These are phyloP conservation scores for Pagrus major DNA, from an alignment of 2,113 vertebrate genomes.

Conservation along the genomic window DNA sequence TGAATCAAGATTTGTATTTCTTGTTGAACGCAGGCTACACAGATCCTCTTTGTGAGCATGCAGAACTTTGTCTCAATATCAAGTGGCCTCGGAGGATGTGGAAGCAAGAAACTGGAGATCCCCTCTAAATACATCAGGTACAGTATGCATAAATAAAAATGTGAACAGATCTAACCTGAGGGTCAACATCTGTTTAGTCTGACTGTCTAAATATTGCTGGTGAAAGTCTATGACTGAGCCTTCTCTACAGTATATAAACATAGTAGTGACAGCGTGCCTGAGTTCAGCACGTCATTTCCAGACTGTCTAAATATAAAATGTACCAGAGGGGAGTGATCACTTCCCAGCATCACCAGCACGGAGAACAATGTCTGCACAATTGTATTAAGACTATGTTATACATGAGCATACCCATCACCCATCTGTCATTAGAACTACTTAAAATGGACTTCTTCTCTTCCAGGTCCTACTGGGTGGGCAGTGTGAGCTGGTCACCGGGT, in stretches of 20 bases:
- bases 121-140: conserved; percentile 90
- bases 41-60: conserved; percentile 91
- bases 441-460: conserved; percentile 4
- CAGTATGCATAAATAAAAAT: conserved; percentile 33
- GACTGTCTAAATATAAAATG: background rate
- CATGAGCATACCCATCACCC: too few relatives aligned
- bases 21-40: conserved; percentile 87
- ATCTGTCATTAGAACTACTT: background rate
- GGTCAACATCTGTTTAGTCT: background rate
- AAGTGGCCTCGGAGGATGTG: conserved; percentile 91
- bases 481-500: conserved; percentile 90
- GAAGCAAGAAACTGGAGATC: conserved; percentile 85
- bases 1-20: background rate
- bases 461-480: conserved; percentile 96
- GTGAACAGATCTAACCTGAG: background rate
- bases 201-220: background rate
- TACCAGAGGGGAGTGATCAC: background rate
- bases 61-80: conserved; percentile 89
- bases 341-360: background rate
- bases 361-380: background rate
- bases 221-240: background rate
- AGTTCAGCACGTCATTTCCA: background rate
- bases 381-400: background rate
- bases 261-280: background rate
- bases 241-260: background rate